phyloP scores from a whole-genome alignment of 1,140 invertebrate genomes.

The Bombus vancouverensis region DNA sequence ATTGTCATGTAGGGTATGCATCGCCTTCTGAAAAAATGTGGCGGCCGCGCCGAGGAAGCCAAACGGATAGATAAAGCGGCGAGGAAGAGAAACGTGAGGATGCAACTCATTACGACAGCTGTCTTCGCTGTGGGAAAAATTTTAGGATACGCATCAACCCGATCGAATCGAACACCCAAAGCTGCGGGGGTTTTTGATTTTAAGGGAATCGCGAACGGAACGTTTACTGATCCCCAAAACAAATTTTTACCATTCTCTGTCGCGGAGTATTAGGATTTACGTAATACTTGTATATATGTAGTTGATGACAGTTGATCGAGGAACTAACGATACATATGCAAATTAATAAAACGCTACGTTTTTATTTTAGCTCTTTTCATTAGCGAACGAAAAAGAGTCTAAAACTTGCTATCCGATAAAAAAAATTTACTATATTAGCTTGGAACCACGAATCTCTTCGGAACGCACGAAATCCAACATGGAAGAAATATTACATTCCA shows the following conservation, averaged over 20 bases:
- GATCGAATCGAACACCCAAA: conserved; percentile 27
- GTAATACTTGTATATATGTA: too few relatives aligned
- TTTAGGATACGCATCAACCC: conserved; percentile 65
- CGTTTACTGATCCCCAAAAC: too few relatives aligned
- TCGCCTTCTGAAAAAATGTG: conserved; percentile 67
- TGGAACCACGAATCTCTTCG: too few relatives aligned
- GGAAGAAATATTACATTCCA: not conserved
- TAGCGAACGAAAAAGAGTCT: too few relatives aligned
- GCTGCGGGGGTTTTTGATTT: conserved; percentile 32
- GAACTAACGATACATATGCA: too few relatives aligned
- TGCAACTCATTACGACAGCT: conserved; percentile 83
- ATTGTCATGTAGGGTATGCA: conserved; percentile 75
- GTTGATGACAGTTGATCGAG: too few relatives aligned
- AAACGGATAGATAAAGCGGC: conserved; percentile 33
- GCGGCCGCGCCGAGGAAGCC: conserved; percentile 49
- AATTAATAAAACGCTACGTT: too few relatives aligned
- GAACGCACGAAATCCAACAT: not conserved
- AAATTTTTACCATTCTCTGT: too few relatives aligned
- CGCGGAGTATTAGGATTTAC: too few relatives aligned
- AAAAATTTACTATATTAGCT: too few relatives aligned
- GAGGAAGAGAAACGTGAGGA: conserved; percentile 75
- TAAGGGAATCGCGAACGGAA: not conserved
- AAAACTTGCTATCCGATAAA: too few relatives aligned
- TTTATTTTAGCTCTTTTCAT: too few relatives aligned
- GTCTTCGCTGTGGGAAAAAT: conserved; percentile 80